Evolutionary conservation across 23 tunicate species (phyloP).

Genomic region (Trididemnum nubilum): DNA sequence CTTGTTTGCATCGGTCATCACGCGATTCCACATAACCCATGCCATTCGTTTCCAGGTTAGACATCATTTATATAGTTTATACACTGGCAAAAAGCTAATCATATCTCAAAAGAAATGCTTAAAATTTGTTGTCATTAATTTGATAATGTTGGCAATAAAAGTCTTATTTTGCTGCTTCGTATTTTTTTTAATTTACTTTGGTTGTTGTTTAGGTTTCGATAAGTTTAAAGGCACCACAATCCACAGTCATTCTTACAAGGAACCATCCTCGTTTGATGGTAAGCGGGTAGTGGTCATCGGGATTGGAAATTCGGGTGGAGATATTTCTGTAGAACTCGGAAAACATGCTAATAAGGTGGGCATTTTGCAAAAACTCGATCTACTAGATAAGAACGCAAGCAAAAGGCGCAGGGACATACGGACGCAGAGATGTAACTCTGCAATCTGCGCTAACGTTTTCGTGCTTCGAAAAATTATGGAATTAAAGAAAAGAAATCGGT

Average conservation of each 20-base stretch:
- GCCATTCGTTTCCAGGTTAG: slow-evolving; percentile 53
- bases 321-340: slow-evolving; percentile 78
- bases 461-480: too few species aligned
- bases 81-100: neutral
- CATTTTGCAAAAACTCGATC: too few species aligned
- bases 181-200: too few species aligned
- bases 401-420: too few species aligned
- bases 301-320: slow-evolving; percentile 86
- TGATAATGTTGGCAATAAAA: too few species aligned
- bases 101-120: neutral
- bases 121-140: neutral
- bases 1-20: slow-evolving; percentile 83
- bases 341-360: slow-evolving; percentile 48
- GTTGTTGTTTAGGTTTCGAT: slow-evolving; percentile 58
- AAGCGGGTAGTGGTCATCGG: slow-evolving; percentile 70
- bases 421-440: too few species aligned
- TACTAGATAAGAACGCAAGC: too few species aligned
- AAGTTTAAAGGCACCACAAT: slow-evolving; percentile 46
- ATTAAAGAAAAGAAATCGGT: too few species aligned
- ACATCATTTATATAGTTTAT: too few species aligned
- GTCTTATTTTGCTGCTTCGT: too few species aligned
- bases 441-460: too few species aligned
- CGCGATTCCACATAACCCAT: slow-evolving; percentile 63
- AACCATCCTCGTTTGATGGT: slow-evolving; percentile 31
- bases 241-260: slow-evolving; percentile 72